Conservation (phyloP, 2,888 invertebrate species). For the Octonoba sinensis region DNA sequence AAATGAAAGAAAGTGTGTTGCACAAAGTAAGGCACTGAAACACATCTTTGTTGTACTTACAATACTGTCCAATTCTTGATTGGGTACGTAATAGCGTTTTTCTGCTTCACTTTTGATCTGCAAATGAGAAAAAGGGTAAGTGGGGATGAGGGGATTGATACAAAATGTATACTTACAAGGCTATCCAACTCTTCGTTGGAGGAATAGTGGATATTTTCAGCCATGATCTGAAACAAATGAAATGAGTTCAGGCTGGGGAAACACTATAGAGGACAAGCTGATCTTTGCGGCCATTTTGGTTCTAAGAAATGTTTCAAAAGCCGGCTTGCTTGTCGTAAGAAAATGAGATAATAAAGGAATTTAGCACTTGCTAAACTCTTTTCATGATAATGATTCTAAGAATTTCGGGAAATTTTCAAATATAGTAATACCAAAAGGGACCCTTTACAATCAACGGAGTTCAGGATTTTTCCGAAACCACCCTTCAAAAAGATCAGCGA, state of each 20-base stretch:
- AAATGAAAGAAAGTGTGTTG: background rate
- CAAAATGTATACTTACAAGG: constrained; percentile 57
- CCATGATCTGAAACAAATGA: constrained; percentile 64
- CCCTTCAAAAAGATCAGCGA: too few species aligned
- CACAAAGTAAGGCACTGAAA: background rate
- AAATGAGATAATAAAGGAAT: too few species aligned
- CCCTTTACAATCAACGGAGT: too few species aligned
- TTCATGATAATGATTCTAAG: too few species aligned
- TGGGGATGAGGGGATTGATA: constrained; percentile 28
- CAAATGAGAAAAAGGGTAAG: constrained; percentile 48
- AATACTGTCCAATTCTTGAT: constrained; percentile 99
- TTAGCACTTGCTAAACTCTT: too few species aligned
- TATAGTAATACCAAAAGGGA: too few species aligned
- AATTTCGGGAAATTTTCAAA: too few species aligned
- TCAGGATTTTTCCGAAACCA: too few species aligned
- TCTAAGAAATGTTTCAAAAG: background rate
- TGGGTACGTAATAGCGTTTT: constrained; percentile 99
- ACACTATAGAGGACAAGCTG: too few species aligned
- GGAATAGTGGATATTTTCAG: constrained; percentile 64
- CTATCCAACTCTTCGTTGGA: constrained; percentile 65
- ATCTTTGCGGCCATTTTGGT: too few species aligned
- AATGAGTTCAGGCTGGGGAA: constrained; percentile 2
- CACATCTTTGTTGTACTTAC: constrained; percentile 79
- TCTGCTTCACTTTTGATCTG: constrained; percentile 92
- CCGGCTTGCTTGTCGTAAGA: too few species aligned